Percentiles rank a stretch among this genome's conserved stretches.
These are phyloP conservation scores for Polia nebulosa DNA, from an alignment of 2,888 invertebrate genomes.

Conservation along the genomic window DNA sequence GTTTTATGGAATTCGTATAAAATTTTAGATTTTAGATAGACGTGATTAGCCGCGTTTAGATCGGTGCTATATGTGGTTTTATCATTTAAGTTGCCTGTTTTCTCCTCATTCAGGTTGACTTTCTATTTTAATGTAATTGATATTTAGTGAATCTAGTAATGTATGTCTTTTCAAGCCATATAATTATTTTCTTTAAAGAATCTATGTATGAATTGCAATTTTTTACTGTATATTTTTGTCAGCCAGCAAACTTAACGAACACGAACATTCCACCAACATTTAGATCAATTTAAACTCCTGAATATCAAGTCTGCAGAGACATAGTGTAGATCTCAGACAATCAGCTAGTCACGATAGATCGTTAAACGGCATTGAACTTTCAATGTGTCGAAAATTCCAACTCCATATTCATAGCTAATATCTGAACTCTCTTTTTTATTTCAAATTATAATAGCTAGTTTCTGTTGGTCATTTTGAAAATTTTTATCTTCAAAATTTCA, in stretches of 20 bases:
- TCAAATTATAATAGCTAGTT: conserved; percentile 9
- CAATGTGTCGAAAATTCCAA: conserved; percentile 60
- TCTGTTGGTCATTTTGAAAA: conserved; percentile 37
- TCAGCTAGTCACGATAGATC: conserved; percentile 67
- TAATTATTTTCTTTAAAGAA: too few relatives aligned
- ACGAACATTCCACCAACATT: conserved; percentile 21
- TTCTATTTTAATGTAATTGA: conserved; percentile 42
- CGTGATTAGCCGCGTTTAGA: conserved; percentile 35
- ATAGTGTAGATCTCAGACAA: conserved; percentile 56
- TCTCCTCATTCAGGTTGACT: conserved; percentile 52
- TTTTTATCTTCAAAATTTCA: conserved; percentile 10
- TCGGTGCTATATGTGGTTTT: conserved; percentile 28
- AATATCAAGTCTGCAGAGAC: conserved; percentile 27
- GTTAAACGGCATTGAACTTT: conserved; percentile 76
- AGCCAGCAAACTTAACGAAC: neutral
- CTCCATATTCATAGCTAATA: conserved; percentile 43
- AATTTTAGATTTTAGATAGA: conserved; percentile 28
- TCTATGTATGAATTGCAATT: too few relatives aligned
- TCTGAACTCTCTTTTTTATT: conserved; percentile 54
- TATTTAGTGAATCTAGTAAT: neutral
- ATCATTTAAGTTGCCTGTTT: conserved; percentile 28
- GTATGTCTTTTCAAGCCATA: too few relatives aligned
- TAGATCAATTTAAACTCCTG: conserved; percentile 41
- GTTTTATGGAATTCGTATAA: neutral
- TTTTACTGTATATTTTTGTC: neutral